A percentile compares a stretch with the other conserved stretches of the same genome.
phyloP scores from a whole-genome alignment of 1,140 invertebrate species.

The Drosophila albomicans region DNA sequence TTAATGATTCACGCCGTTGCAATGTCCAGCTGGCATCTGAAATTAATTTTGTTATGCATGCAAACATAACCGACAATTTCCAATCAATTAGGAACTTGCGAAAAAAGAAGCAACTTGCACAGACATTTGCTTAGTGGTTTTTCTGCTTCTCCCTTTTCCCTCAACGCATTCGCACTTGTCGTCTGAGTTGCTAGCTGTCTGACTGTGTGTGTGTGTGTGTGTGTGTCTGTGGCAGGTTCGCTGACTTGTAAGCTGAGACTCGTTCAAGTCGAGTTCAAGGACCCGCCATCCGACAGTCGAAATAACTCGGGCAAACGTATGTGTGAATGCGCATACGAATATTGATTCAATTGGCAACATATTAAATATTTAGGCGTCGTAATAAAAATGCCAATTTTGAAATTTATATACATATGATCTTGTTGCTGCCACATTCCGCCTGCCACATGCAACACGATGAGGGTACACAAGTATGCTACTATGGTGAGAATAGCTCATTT shows the following conservation, averaged over 20 bases:
- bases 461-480: not conserved
- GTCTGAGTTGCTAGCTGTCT: conserved; percentile 27
- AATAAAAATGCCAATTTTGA: conserved; percentile 65
- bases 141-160: not conserved
- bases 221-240: conserved; percentile 14
- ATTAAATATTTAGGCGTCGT: conserved; percentile 71
- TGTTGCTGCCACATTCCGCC: conserved; percentile 4
- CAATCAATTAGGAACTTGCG: conserved; percentile 33
- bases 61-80: conserved; percentile 6
- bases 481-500: no score
- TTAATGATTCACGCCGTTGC: not conserved
- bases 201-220: not conserved
- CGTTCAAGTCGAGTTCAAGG: conserved; percentile 23
- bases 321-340: conserved; percentile 8
- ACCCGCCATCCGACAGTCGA: not conserved
- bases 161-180: not conserved
- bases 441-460: conserved; percentile 1
- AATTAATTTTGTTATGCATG: not conserved
- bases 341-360: conserved; percentile 46
- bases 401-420: conserved; percentile 43
- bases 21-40: not conserved
- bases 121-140: conserved; percentile 29
- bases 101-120: conserved; percentile 18
- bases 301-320: conserved; percentile 9
- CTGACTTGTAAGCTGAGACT: conserved; percentile 15